Evolutionary conservation across 2,797 vertebrate genomes (phyloP), one percentile per base, ranked within the genome.

Genomic region (Coracias cyanogaster): DNA sequence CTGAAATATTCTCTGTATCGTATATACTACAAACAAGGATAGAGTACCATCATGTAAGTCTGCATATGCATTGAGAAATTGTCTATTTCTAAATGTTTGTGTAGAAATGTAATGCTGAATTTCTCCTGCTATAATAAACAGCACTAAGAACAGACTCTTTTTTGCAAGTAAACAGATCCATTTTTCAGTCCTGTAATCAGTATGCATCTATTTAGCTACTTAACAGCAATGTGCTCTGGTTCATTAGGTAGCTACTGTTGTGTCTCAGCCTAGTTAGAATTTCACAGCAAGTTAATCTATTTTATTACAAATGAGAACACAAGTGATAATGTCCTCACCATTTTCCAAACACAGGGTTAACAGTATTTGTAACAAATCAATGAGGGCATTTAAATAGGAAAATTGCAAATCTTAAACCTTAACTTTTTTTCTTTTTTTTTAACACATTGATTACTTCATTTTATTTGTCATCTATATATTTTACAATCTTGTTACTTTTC

Each of bases 241-340:
- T 98, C 98, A 98, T 98, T 98, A 98, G 98, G 97, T 97, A 96
- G 96, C 96, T 98, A 98, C 97, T 98, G 97, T 98, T 97, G 97
- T 98, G 98, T 97, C 97, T 97, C 97, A 96, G 96, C 94, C 97
- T 98, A 97, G 97, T 97, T 98, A 98, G 97, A 97, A 97, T 98
- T 98, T 98, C 98, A 98, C 97, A 97, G 97, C 97, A 94, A 98
- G 97, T 98, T 98, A 98, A 98, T 98, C 97, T 98, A 96, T 98
- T 98, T 98, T 98, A 98, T 98, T 98, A 98, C 97, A 98, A 98
- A 98, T 97, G 98, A 98, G 97, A 98, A 98, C 97, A 97, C 94
- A 97, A 98, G 95, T 96, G 94, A 97, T 98, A 97, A 98, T 96
- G 92, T 97, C 94, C 93, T 97, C 93, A 94, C 93, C 94, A 84